Conservation (phyloP, 2,797 vertebrate genomes). For the Loris lydekkerianus region DNA sequence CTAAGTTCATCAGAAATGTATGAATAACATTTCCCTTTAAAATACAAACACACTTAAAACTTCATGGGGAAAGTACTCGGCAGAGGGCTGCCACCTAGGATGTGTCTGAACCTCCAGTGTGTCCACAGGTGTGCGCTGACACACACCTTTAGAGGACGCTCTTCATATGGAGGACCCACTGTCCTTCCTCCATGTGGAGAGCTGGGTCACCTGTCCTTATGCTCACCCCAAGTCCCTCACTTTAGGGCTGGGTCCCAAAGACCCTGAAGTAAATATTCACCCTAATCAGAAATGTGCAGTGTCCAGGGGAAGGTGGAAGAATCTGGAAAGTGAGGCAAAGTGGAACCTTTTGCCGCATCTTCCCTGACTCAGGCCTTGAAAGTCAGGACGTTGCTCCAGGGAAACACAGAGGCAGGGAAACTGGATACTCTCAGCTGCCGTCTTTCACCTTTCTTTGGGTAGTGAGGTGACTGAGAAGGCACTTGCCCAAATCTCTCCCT, state of each 20-base stretch:
- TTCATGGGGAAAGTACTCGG: constrained; percentile 58
- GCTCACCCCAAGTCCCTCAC: rapidly evolving
- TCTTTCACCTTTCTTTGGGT: neutral
- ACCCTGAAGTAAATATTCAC: neutral
- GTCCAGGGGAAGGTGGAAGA: neutral
- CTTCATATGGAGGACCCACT: neutral
- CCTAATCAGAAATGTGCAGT: neutral
- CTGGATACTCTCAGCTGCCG: neutral
- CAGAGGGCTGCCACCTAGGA: neutral
- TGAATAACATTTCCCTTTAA: constrained; percentile 55
- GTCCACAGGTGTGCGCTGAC: neutral
- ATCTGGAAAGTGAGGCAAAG: neutral
- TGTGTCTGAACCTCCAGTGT: constrained; percentile 3
- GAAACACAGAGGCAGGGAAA: neutral
- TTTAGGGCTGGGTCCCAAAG: neutral
- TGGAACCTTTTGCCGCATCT: neutral
- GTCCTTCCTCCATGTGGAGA: neutral
- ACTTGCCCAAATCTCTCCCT: neutral
- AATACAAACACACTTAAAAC: constrained; percentile 51
- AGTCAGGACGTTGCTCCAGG: rapidly evolving
- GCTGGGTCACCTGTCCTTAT: rapidly evolving
- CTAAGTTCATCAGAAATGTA: constrained; percentile 19
- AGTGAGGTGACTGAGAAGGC: neutral
- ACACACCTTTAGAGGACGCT: neutral
- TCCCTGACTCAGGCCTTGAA: rapidly evolving